Evolutionary conservation across 37 sponge, comb jelly and placozoan species (phyloP).

Genomic region (Geodia barretti): DNA sequence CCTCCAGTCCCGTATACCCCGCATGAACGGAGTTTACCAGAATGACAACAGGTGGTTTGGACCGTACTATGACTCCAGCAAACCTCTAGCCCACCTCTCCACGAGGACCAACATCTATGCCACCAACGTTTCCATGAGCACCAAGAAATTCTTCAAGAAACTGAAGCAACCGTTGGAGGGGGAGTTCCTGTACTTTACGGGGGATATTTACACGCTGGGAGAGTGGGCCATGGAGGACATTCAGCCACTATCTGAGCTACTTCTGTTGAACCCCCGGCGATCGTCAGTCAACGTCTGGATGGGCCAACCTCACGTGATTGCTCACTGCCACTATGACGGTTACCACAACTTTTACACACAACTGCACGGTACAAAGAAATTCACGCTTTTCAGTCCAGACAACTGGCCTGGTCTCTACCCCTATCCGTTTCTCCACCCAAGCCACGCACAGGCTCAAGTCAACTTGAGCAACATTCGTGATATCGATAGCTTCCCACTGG

Average conservation of each 20-base stretch:
- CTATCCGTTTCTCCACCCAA: slow-evolving; percentile 92
- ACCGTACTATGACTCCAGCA: slow-evolving; percentile 82
- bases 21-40: slow-evolving; percentile 66
- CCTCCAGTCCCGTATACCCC: slow-evolving; percentile 40
- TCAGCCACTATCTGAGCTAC: slow-evolving; percentile 73
- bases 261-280: slow-evolving; percentile 62
- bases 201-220: slow-evolving; percentile 80
- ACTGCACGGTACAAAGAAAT: slow-evolving; percentile 82
- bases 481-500: slow-evolving; percentile 30
- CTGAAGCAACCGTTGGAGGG: slow-evolving; percentile 36
- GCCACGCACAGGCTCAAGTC: slow-evolving; percentile 90
- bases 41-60: slow-evolving; percentile 94
- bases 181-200: slow-evolving; percentile 73
- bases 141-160: slow-evolving; percentile 59
- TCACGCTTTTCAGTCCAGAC: slow-evolving; percentile 68
- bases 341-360: slow-evolving; percentile 94
- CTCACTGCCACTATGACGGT: slow-evolving; percentile 94
- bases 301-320: slow-evolving; percentile 88
- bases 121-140: slow-evolving; percentile 36
- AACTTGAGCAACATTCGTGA: slow-evolving; percentile 60
- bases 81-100: slow-evolving; percentile 58
- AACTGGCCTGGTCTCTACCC: slow-evolving; percentile 82
- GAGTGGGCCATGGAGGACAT: slow-evolving; percentile 79
- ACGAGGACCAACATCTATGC: slow-evolving; percentile 51
- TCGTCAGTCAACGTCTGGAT: slow-evolving; percentile 91